phyloP scores from a whole-genome alignment of 1,140 invertebrate species.

The Capitella teleta region DNA sequence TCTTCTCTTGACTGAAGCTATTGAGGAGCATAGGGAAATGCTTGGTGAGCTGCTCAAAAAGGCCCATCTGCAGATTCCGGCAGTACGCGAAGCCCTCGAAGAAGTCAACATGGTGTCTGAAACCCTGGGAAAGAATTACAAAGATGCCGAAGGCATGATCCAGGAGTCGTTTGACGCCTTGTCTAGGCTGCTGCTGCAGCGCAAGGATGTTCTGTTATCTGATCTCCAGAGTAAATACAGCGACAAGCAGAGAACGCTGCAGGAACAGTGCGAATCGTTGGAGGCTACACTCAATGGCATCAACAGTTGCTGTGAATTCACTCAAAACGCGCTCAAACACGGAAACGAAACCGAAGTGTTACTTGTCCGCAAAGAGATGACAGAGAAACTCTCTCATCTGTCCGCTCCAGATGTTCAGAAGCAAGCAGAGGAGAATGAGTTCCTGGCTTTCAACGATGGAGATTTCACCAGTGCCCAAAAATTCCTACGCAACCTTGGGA shows the following conservation, averaged over 20 bases:
- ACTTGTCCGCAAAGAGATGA: slow-evolving; percentile 48
- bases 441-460: slow-evolving; percentile 34
- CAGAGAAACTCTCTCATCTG: slow-evolving; percentile 44
- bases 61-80: slow-evolving; percentile 41
- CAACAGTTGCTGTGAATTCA: slow-evolving; percentile 42
- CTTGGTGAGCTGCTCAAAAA: slow-evolving; percentile 38
- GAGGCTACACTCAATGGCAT: slow-evolving; percentile 42
- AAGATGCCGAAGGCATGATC: slow-evolving; percentile 35
- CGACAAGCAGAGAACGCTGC: slow-evolving; percentile 41
- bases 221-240: slow-evolving; percentile 39
- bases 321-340: slow-evolving; percentile 43
- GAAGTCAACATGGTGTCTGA: slow-evolving; percentile 30
- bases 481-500: slow-evolving; percentile 34
- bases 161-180: slow-evolving; percentile 37
- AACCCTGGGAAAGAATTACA: slow-evolving; percentile 29
- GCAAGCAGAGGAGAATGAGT: slow-evolving; percentile 44
- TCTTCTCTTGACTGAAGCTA: slow-evolving; percentile 42
- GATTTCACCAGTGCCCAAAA: slow-evolving; percentile 33
- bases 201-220: slow-evolving; percentile 39
- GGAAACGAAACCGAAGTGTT: slow-evolving; percentile 47
- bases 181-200: slow-evolving; percentile 31
- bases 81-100: slow-evolving; percentile 40
- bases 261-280: slow-evolving; percentile 38
- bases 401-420: slow-evolving; percentile 35
- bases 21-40: slow-evolving; percentile 41